Conservation (phyloP, 2,888 invertebrate genomes). For the Apamea sordens region DNA sequence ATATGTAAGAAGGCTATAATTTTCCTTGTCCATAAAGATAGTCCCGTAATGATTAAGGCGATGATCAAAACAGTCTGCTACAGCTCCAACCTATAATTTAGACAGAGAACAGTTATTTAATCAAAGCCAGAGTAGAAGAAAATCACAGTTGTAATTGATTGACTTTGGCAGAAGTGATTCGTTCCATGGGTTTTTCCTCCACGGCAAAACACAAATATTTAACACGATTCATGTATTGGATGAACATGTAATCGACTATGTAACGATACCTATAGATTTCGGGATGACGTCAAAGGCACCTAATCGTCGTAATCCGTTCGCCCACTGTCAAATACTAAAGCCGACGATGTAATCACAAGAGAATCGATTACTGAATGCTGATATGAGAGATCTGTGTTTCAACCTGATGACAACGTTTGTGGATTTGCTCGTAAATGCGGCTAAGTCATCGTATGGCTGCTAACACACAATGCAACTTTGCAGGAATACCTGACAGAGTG, state of each 20-base stretch:
- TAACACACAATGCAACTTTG: neutral
- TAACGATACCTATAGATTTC: conserved; percentile 8
- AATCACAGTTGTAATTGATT: neutral
- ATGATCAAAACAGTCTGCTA: conserved; percentile 15
- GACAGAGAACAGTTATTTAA: conserved; percentile 20
- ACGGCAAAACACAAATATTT: neutral
- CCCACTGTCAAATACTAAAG: conserved; percentile 35
- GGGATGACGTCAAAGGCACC: conserved; percentile 42
- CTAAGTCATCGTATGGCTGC: neutral
- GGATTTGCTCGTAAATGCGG: neutral
- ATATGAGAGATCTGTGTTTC: neutral
- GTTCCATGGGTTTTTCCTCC: neutral
- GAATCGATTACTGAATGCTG: conserved; percentile 13
- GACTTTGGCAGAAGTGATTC: neutral
- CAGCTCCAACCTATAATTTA: conserved; percentile 8
- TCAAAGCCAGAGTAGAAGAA: neutral
- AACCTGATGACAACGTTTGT: neutral
- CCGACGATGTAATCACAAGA: conserved; percentile 12
- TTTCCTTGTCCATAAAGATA: conserved; percentile 16
- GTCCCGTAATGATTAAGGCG: neutral
- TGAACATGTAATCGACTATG: conserved; percentile 5
- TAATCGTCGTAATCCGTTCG: conserved; percentile 41
- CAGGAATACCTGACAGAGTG: neutral
- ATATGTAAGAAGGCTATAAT: conserved; percentile 3
- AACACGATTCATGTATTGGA: conserved; percentile 16